Conservation (phyloP, 2,888 invertebrate genomes). For the Agonum fuliginosum region DNA sequence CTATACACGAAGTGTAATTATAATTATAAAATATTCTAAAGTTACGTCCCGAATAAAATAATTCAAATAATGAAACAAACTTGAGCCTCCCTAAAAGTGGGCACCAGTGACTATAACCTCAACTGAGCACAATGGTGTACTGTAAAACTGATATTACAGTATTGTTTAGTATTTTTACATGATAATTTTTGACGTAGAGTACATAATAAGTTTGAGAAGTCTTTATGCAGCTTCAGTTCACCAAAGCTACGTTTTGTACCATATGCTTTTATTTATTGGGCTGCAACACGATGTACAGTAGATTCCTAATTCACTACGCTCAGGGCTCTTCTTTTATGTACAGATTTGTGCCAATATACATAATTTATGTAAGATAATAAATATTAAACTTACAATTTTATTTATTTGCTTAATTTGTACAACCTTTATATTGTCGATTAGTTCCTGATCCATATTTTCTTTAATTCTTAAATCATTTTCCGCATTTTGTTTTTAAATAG, state of each 20-base stretch:
- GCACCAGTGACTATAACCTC: too few relatives aligned
- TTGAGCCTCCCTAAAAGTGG: too few relatives aligned
- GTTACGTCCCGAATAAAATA: too few relatives aligned
- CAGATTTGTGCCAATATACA: conserved; percentile 59
- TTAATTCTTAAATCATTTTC: too few relatives aligned
- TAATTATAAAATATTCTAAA: too few relatives aligned
- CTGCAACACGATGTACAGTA: conserved; percentile 57
- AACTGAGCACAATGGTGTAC: too few relatives aligned
- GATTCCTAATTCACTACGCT: conserved; percentile 52
- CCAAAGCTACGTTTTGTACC: conserved; percentile 55
- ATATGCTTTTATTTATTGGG: conserved; percentile 60
- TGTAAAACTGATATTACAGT: too few relatives aligned
- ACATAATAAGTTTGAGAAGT: neutral
- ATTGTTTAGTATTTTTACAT: too few relatives aligned
- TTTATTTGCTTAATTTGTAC: neutral
- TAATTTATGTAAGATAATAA: conserved; percentile 53
- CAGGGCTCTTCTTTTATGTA: conserved; percentile 59
- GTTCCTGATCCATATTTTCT: neutral
- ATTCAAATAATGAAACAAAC: too few relatives aligned
- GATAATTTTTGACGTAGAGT: too few relatives aligned
- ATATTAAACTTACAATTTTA: conserved; percentile 4
- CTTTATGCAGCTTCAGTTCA: conserved; percentile 50
- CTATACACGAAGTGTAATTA: too few relatives aligned
- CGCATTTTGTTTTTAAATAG: too few relatives aligned
- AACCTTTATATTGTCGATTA: neutral